Evolutionary conservation across 2,888 invertebrate genomes (phyloP).

Genomic region (Harpalus rubripes): DNA sequence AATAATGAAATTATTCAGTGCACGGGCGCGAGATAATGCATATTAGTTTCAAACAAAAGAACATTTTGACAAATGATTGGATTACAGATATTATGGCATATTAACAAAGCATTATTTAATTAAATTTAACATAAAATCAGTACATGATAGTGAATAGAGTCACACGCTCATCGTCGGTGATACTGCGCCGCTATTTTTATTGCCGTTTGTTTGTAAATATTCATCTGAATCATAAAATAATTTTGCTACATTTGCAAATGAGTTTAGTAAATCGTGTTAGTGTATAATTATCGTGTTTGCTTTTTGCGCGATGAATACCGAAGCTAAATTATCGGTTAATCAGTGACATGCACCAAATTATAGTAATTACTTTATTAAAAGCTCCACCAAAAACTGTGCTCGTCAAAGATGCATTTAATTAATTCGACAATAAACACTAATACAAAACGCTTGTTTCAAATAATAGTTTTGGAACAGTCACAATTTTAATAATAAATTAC

Average conservation of each 20-base stretch:
- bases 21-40: conserved; percentile 30
- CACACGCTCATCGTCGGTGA: conserved; percentile 7
- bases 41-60: conserved; percentile 40
- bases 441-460: too few relatives aligned
- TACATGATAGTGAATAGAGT: conserved; percentile 43
- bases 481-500: too few relatives aligned
- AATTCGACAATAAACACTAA: too few relatives aligned
- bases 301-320: background rate
- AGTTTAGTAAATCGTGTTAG: conserved; percentile 18
- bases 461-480: too few relatives aligned
- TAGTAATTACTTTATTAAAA: background rate
- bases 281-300: conserved; percentile 28
- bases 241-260: conserved; percentile 21
- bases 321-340: background rate
- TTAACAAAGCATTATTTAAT: conserved; percentile 46
- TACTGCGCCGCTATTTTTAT: conserved; percentile 29
- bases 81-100: conserved; percentile 35
- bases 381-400: background rate
- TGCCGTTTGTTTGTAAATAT: conserved; percentile 12
- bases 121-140: conserved; percentile 45
- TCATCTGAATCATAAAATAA: conserved; percentile 41
- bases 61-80: conserved; percentile 45
- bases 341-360: background rate
- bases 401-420: background rate
- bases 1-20: conserved; percentile 26